A percentile compares a stretch with the other conserved stretches of the same genome.
Evolutionary conservation across 2,888 invertebrate species (phyloP).

Genomic region (Serrognathus titanus): DNA sequence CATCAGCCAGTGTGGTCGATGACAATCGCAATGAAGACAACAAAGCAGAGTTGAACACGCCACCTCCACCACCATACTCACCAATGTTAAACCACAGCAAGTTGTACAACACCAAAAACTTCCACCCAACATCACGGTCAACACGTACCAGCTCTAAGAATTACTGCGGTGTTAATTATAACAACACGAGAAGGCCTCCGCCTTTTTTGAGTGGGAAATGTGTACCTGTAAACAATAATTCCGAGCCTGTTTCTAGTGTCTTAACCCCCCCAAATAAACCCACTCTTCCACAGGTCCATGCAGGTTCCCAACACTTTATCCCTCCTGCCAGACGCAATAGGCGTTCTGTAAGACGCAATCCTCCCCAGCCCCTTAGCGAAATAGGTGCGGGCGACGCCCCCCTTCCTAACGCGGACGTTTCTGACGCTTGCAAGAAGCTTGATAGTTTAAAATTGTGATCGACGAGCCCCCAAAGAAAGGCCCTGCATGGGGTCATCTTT

Average conservation of each 20-base stretch:
- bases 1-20: constrained; percentile 35
- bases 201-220: no score
- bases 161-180: constrained; percentile 1
- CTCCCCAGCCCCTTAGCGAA: constrained; percentile 33
- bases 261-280: constrained; percentile 6
- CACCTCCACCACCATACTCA: constrained; percentile 20
- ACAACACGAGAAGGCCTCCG: neutral
- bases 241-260: constrained; percentile 10
- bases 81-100: constrained; percentile 14
- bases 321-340: constrained; percentile 29
- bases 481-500: constrained; percentile 3
- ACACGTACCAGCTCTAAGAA: neutral
- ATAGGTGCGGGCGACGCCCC: constrained; percentile 48
- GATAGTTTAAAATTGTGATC: constrained; percentile 45
- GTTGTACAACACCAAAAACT: constrained; percentile 26
- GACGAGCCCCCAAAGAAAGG: neutral
- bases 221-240: constrained; percentile 10
- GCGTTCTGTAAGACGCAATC: constrained; percentile 21
- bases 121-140: constrained; percentile 13
- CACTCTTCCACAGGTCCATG: constrained; percentile 23
- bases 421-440: constrained; percentile 41
- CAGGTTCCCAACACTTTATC: constrained; percentile 27
- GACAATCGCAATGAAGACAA: constrained; percentile 22
- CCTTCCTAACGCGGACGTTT: constrained; percentile 32
- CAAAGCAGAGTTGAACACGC: constrained; percentile 14